Evolutionary conservation across 2,888 invertebrate species (phyloP).

Genomic region (Clivina fossor): DNA sequence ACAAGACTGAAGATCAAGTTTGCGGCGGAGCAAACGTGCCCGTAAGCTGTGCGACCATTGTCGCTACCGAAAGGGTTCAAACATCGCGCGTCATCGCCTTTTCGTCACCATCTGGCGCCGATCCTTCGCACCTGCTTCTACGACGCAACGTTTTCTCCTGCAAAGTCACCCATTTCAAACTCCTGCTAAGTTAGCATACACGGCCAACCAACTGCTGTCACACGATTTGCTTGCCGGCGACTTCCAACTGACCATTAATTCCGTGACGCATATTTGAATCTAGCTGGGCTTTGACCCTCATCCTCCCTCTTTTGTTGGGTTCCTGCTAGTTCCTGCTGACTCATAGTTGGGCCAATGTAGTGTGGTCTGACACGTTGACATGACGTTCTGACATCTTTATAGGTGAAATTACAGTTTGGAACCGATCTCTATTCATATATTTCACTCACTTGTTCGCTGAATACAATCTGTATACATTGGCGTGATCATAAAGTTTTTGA

Average conservation of each 20-base stretch:
- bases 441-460: too few relatives aligned
- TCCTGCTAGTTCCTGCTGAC: slow-evolving; percentile 29
- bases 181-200: not conserved
- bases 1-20: slow-evolving; percentile 26
- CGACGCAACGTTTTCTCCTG: slow-evolving; percentile 3
- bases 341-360: slow-evolving; percentile 34
- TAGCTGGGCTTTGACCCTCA: not conserved
- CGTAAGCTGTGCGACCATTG: slow-evolving; percentile 6
- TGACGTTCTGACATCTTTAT: slow-evolving; percentile 28
- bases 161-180: slow-evolving; percentile 3
- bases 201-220: too few relatives aligned
- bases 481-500: too few relatives aligned
- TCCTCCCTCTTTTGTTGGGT: too few relatives aligned
- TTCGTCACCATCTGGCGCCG: slow-evolving; percentile 43
- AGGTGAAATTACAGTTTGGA: slow-evolving; percentile 30
- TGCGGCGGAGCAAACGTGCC: slow-evolving; percentile 13
- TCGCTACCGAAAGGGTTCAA: too few relatives aligned
- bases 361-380: slow-evolving; percentile 28
- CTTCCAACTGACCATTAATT: slow-evolving; percentile 33
- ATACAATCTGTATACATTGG: too few relatives aligned
- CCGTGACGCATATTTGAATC: slow-evolving; percentile 30
- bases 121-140: slow-evolving; percentile 45
- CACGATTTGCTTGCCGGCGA: slow-evolving; percentile 7
- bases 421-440: slow-evolving; percentile 19
- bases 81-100: too few relatives aligned